Evolutionary conservation across 2,113 vertebrate genomes (phyloP).

Genomic region (Colistium nudipinnis): DNA sequence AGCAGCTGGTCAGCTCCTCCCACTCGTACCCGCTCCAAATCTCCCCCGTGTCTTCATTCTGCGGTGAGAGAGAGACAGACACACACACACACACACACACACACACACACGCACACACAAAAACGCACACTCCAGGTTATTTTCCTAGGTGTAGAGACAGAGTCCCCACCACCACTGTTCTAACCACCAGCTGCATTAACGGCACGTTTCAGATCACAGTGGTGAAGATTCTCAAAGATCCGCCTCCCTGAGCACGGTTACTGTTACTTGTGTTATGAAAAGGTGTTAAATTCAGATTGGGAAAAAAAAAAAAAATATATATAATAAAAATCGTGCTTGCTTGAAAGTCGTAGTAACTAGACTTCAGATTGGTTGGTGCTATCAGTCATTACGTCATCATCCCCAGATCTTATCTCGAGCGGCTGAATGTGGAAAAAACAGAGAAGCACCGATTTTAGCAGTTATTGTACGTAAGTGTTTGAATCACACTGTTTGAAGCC

Average conservation of each 20-base stretch:
- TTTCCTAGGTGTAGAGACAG: too few relatives aligned
- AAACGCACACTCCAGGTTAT: not conserved
- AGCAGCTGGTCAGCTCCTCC: conserved; percentile 91
- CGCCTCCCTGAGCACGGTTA: too few relatives aligned
- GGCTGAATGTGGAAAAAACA: not conserved
- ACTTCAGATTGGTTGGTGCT: not conserved
- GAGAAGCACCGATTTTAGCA: not conserved
- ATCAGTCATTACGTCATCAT: not conserved
- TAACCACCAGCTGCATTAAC: not conserved
- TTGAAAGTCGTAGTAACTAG: too few relatives aligned
- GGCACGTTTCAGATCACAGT: too few relatives aligned
- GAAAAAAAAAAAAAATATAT: not conserved
- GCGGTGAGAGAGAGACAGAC: conserved; percentile 81
- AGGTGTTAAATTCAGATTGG: too few relatives aligned
- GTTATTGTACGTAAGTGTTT: not conserved
- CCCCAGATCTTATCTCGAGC: not conserved
- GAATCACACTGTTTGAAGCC: not conserved
- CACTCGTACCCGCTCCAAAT: conserved; percentile 96
- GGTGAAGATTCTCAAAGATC: too few relatives aligned
- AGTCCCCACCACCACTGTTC: not conserved
- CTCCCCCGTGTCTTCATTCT: conserved; percentile 93
- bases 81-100: not conserved
- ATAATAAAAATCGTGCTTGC: too few relatives aligned
- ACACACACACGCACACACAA: too few relatives aligned
- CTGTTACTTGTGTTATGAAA: too few relatives aligned